phyloP scores from a whole-genome alignment of 2,797 vertebrate genomes.

The Enteromius viviparus region DNA sequence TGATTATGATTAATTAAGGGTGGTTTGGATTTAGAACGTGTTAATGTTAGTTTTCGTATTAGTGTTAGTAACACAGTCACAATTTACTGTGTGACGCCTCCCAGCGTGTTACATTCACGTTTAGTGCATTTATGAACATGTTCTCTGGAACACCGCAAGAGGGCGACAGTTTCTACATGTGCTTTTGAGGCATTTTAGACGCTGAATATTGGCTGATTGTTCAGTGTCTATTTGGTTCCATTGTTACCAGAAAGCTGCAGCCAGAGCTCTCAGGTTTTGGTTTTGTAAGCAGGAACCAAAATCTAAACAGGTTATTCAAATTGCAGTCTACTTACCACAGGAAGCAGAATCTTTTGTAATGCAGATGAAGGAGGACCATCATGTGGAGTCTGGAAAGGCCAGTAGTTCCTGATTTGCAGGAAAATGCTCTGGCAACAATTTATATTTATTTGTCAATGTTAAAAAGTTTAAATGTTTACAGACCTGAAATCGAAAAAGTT shows the following conservation, averaged over 20 bases:
- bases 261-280: background rate
- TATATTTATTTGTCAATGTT: background rate
- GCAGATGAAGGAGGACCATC: slow-evolving; percentile 1
- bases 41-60: slow-evolving; percentile 1
- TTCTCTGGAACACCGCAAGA: slow-evolving; percentile 71
- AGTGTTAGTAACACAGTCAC: slow-evolving; percentile 18
- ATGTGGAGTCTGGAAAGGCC: slow-evolving; percentile 5
- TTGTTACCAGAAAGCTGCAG: background rate
- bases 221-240: background rate
- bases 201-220: background rate
- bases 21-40: background rate
- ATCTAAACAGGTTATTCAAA: slow-evolving; percentile 23
- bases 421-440: background rate
- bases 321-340: background rate
- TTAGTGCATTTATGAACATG: background rate
- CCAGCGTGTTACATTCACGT: background rate
- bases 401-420: slow-evolving; percentile 13
- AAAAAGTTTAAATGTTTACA: background rate
- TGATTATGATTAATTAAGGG: slow-evolving; percentile 16
- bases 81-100: background rate
- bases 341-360: slow-evolving; percentile 19
- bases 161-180: slow-evolving; percentile 75
- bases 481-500: background rate
- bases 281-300: slow-evolving; percentile 1
- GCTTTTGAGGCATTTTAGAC: slow-evolving; percentile 28